Evolutionary conservation across 2,113 vertebrate species (phyloP), one percentile per base, ranked within the genome.

Genomic region (Chionomys nivalis): DNA sequence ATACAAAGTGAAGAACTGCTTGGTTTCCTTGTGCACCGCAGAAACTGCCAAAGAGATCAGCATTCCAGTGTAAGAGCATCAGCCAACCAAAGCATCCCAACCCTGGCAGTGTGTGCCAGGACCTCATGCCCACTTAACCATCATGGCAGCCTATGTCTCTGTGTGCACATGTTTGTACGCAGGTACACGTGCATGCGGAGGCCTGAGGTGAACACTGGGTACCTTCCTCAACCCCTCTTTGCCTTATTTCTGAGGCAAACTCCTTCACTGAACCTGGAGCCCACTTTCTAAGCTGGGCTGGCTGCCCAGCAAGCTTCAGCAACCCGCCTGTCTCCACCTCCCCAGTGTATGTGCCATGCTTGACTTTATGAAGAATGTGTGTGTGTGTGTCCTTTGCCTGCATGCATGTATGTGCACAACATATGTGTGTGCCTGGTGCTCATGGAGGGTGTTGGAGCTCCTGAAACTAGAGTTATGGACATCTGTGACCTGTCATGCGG

Each of bases 1-100:
- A 95, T 99, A 99, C 47, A 99, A 98, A 1, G 99, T 99, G 98
- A 99, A 99, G 98, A 99, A 99, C 94, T 99, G 99, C 96, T 99
- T 99, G 0, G 99, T 99, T 98, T 99, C 99, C 98, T 99, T 99
- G 98, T 99, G 99, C 55, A 99, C 99, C 42, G 99, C 99, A 73
- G 99, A 99, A 94, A 99, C 99, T 99, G 97, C 78, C 98, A 98
- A 91, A 89, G 75, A 96, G 52, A 73, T 77, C 6, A 66, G 39
- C 5, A 97, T 36, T 73, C 49, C 93, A 87, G 93, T 93, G 66
- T 77, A 39, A 3, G 26, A 55, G 72, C 49, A 73, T 13, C 58
- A 42, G 72, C 31, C 0, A 2, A 12, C 31, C 55, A 33, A 12
- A n/a, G 44, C 11, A n/a, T 3, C 33, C 28, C n/a, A 10, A 63